These are phyloP conservation scores for Phylloscopus whistleri DNA, from an alignment of 2,113 vertebrate species.

Conservation along the genomic window DNA sequence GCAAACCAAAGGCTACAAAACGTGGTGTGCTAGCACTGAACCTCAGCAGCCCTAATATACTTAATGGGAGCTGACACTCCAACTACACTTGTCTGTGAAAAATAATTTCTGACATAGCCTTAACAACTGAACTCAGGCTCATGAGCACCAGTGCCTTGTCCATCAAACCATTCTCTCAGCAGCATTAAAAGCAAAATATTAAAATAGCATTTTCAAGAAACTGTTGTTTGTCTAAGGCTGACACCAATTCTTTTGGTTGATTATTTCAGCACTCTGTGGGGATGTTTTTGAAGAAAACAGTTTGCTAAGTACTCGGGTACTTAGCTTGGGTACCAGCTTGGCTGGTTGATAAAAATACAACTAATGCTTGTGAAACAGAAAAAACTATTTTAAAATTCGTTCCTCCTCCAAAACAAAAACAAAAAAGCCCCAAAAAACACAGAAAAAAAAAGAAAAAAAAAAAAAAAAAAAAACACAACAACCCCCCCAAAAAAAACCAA, in stretches of 20 bases:
- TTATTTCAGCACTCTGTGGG: not conserved
- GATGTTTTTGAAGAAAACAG: not conserved
- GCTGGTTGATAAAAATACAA: not conserved
- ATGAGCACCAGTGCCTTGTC: constrained; percentile 3
- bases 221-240: not conserved
- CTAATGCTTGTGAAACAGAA: not conserved
- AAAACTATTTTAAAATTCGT: not conserved
- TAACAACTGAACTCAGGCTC: constrained; percentile 1
- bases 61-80: constrained; percentile 22
- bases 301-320: not conserved
- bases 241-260: constrained; percentile 4
- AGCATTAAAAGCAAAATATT: constrained; percentile 46
- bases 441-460: not conserved
- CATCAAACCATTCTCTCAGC: constrained; percentile 9
- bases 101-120: constrained; percentile 28
- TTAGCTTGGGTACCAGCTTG: no score
- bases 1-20: constrained; percentile 36
- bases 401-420: not conserved
- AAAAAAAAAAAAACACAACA: not conserved
- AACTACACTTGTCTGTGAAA: constrained; percentile 12
- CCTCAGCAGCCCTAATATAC: not conserved
- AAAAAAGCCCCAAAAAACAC: not conserved
- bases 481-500: no score
- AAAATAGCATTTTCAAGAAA: constrained; percentile 36
- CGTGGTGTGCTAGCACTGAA: not conserved